Base-by-base conservation (phyloP, 2,113 vertebrate genomes). In the Pitta sordida region DNA sequence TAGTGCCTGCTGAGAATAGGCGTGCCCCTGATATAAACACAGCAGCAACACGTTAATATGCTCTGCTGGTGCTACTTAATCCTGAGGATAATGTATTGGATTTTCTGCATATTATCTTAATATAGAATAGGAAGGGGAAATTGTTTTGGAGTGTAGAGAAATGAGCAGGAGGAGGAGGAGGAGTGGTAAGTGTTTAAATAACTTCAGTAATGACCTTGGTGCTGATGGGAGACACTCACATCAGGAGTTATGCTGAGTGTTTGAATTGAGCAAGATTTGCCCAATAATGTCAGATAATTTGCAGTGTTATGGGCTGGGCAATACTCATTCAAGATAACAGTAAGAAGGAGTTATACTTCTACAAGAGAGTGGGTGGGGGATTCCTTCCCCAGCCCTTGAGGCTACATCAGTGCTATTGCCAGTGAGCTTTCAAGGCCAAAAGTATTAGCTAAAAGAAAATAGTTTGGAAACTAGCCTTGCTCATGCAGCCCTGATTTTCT, bases 61-160 rank as follows among this genome's bases (percentile, higher is more conserved):
- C n/a, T 87, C 60, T 78, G 68, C 69, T 94, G 93, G 95, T 88
- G 62, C 78, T 82, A 23, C 51, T 76, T 93, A 74, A 92, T 95
- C 78, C 81, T 76, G 53, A 76, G 71, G 95, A 74, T 92, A 94
- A 94, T 82, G 56, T 43, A 19, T 21, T 81, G 78, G 91, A 82
- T 93, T 91, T 95, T 88, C 65, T 88, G 64, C 51, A 43, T 70
- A 56, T 83, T 65, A 83, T 70, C 75, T 90, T 93, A 84, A 92
- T 79, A 84, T 70, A 91, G 64, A 43, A 63, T 18, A 51, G 56
- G n/a, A 91, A 86, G 10, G 70, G 46, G 29, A 70, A 86, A 81
- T 86, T 55, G 29, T 74, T 96, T 69, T 85, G 56, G 43, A 77
- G 60, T 52, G 32, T 29, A 34, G 37, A 88, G 68, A 73, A n/a